A percentile compares a stretch with the other conserved stretches of the same genome.
phyloP scores from a whole-genome alignment of 2,888 invertebrate species.

The Epicampocera succincta region DNA sequence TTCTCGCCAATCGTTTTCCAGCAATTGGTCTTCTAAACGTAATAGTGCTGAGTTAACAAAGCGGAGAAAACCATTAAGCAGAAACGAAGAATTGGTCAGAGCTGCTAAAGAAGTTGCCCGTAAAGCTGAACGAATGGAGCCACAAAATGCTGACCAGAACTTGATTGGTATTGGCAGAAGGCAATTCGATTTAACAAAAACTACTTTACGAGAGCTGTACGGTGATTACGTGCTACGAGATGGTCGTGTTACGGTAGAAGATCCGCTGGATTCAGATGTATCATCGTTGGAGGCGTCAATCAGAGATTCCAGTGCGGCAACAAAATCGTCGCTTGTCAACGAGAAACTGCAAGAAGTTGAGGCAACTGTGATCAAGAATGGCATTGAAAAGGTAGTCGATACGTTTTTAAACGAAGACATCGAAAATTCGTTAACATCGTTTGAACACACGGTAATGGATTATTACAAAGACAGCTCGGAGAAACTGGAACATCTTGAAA shows the following conservation, averaged over 20 bases:
- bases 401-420: constrained; percentile 54
- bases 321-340: constrained; percentile 7
- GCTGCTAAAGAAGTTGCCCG: constrained; percentile 71
- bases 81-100: constrained; percentile 64
- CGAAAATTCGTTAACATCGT: constrained; percentile 43
- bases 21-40: constrained; percentile 74
- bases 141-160: constrained; percentile 64
- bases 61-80: constrained; percentile 21
- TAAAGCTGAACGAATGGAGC: constrained; percentile 71
- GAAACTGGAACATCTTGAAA: constrained; percentile 45
- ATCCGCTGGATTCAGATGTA: constrained; percentile 40
- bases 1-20: constrained; percentile 74
- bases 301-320: constrained; percentile 15
- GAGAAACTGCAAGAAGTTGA: constrained; percentile 25
- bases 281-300: constrained; percentile 18
- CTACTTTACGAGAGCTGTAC: constrained; percentile 78
- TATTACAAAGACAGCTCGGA: constrained; percentile 12
- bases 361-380: constrained; percentile 12
- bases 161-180: constrained; percentile 76
- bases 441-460: constrained; percentile 36
- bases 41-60: constrained; percentile 68
- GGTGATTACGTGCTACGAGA: constrained; percentile 71
- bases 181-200: constrained; percentile 78
- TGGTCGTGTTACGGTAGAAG: constrained; percentile 65
- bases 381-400: constrained; percentile 54